Evolutionary conservation across 2,113 vertebrate species (phyloP).

Genomic region (Neofelis nebulosa): DNA sequence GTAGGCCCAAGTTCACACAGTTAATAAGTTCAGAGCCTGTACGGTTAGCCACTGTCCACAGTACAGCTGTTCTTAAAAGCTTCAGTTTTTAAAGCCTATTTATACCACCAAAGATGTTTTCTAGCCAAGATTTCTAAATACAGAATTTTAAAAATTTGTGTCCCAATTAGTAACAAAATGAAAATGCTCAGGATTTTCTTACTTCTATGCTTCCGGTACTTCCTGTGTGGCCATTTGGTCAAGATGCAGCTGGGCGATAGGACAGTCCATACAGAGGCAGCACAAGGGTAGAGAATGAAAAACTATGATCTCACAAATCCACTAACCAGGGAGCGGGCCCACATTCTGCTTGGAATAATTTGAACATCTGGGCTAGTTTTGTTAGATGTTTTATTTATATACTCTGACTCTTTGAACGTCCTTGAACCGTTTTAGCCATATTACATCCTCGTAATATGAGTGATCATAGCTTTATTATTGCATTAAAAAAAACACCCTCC

Average conservation of each 20-base stretch:
- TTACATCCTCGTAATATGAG: background rate
- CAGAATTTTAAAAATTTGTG: background rate
- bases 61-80: background rate
- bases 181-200: background rate
- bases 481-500: background rate
- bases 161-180: background rate
- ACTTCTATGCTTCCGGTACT: background rate
- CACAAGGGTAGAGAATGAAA: background rate
- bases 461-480: background rate
- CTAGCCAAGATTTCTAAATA: constrained; percentile 5
- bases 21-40: background rate
- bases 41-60: background rate
- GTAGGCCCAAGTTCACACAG: background rate
- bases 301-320: background rate
- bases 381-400: background rate
- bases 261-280: background rate
- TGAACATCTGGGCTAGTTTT: background rate
- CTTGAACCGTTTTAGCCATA: background rate
- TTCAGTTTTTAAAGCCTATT: background rate
- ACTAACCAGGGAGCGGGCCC: background rate
- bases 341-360: background rate
- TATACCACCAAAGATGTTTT: background rate
- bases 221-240: background rate
- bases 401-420: background rate
- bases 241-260: background rate